Percentiles rank a stretch among this genome's conserved stretches.
Evolutionary conservation across 2,113 vertebrate genomes (phyloP).

Genomic region (Junco hyemalis): DNA sequence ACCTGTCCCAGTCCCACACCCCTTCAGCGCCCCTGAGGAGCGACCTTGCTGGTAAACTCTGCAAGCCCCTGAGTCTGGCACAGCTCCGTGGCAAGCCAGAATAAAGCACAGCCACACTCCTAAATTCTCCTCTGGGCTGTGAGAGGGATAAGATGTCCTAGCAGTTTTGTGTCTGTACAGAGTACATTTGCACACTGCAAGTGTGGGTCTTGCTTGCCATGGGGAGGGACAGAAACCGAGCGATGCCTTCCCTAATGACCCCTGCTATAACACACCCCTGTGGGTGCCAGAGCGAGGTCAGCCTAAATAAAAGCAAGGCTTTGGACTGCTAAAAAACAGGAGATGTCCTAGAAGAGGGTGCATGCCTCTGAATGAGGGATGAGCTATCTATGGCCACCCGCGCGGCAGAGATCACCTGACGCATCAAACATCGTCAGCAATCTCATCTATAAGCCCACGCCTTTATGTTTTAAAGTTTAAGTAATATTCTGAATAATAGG

Average conservation of each 20-base stretch:
- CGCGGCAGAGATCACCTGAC: fast-evolving
- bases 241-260: background rate
- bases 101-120: background rate
- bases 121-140: background rate
- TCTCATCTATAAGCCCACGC: background rate
- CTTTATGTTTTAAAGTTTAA: constrained; percentile 1
- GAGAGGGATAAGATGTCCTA: background rate
- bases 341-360: background rate
- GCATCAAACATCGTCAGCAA: background rate
- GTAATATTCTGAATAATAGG: background rate
- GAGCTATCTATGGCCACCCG: background rate
- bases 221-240: background rate
- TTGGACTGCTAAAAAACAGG: background rate
- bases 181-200: background rate
- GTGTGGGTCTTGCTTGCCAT: fast-evolving
- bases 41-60: background rate
- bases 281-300: background rate
- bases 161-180: background rate
- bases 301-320: background rate
- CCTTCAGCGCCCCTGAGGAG: background rate
- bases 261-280: fast-evolving
- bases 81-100: background rate
- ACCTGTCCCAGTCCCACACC: background rate
- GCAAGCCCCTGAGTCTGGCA: fast-evolving
- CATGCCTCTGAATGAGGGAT: fast-evolving